Evolutionary conservation across 2,797 vertebrate genomes (phyloP).

Genomic region (Rhabdomys pumilio): DNA sequence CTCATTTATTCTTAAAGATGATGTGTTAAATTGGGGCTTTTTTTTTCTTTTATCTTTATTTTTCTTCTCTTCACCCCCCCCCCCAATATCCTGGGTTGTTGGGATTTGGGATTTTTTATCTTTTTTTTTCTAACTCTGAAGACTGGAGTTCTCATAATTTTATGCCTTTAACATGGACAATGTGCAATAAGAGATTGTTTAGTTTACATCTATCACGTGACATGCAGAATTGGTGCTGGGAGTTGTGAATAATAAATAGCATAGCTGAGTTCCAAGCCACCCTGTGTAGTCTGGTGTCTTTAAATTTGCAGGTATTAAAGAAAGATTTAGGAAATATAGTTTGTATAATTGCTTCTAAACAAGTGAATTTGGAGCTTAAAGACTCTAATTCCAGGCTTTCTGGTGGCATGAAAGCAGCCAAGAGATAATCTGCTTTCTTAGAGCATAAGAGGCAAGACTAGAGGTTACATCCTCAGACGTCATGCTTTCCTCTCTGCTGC

Average conservation of each 20-base stretch:
- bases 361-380: slow-evolving; percentile 13
- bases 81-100: slow-evolving; percentile 48
- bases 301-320: slow-evolving; percentile 37
- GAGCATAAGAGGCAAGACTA: slow-evolving; percentile 12
- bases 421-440: slow-evolving; percentile 32
- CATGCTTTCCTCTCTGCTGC: neutral
- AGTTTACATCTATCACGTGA: slow-evolving; percentile 25
- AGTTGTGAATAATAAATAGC: slow-evolving; percentile 1
- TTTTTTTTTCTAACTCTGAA: slow-evolving; percentile 52
- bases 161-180: slow-evolving; percentile 74
- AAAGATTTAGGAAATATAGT: slow-evolving; percentile 21
- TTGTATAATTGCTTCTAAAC: slow-evolving; percentile 37
- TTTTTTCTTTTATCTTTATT: slow-evolving; percentile 55
- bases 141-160: slow-evolving; percentile 71
- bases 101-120: slow-evolving; percentile 36
- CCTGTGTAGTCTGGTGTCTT: neutral
- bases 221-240: neutral
- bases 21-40: slow-evolving; percentile 79
- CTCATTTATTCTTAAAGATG: slow-evolving; percentile 88
- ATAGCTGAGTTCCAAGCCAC: neutral
- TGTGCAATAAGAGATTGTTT: slow-evolving; percentile 75
- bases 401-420: neutral
- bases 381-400: slow-evolving; percentile 48
- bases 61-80: neutral
- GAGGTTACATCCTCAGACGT: neutral